Percentiles rank a stretch among this genome's conserved stretches.
These are phyloP conservation scores for Macrophya alboannulata DNA, from an alignment of 2,888 invertebrate genomes.

Conservation along the genomic window DNA sequence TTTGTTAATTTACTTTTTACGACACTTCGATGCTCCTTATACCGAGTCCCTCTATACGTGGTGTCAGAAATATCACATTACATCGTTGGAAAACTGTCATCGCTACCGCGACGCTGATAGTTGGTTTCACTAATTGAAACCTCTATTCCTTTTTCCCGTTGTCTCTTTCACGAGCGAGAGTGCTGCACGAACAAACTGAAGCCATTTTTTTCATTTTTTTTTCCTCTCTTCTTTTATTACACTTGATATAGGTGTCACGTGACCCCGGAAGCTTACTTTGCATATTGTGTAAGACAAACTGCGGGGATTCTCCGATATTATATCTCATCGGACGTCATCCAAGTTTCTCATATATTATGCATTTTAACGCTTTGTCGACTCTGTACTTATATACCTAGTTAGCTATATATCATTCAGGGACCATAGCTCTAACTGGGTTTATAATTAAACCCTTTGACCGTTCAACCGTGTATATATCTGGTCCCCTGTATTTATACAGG, in stretches of 20 bases:
- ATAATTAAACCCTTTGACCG: conserved; percentile 46
- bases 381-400: neutral
- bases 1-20: neutral
- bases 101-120: conserved; percentile 17
- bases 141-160: conserved; percentile 19
- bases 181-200: conserved; percentile 5
- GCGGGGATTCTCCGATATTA: conserved; percentile 7
- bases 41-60: neutral
- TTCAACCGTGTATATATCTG: conserved; percentile 19
- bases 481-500: conserved; percentile 26
- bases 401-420: neutral
- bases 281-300: conserved; percentile 7
- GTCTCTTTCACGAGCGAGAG: neutral
- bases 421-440: neutral
- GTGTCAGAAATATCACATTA: conserved; percentile 21
- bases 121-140: conserved; percentile 35
- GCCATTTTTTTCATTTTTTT: neutral
- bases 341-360: neutral
- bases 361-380: neutral
- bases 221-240: conserved; percentile 11
- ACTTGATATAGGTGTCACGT: conserved; percentile 23
- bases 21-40: neutral
- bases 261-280: conserved; percentile 33
- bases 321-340: neutral
- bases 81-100: conserved; percentile 44